A percentile compares a stretch with the other conserved stretches of the same genome.
These are phyloP conservation scores for Druon quercuslanigerum DNA, from an alignment of 1,140 invertebrate species.

Conservation along the genomic window DNA sequence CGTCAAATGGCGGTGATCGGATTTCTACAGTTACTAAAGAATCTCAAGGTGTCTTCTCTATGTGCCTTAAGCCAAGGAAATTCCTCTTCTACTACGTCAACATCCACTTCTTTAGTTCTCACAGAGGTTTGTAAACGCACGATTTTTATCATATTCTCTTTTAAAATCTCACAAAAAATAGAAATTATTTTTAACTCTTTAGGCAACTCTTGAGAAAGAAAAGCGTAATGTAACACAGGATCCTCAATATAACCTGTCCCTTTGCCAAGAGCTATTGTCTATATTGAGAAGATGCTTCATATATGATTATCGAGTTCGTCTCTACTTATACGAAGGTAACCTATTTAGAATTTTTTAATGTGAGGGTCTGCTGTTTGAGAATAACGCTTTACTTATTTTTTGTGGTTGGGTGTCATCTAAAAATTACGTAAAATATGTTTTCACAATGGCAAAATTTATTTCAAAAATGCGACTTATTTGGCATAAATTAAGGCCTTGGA, in stretches of 20 bases:
- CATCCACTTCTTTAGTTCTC: slow-evolving; percentile 63
- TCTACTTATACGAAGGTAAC: slow-evolving; percentile 77
- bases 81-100: slow-evolving; percentile 47
- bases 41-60: slow-evolving; percentile 73
- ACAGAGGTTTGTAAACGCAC: slow-evolving; percentile 68
- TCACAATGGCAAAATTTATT: no score
- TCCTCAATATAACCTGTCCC: slow-evolving; percentile 73
- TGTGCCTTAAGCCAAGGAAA: slow-evolving; percentile 71
- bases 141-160: slow-evolving; percentile 22
- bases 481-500: no score
- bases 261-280: slow-evolving; percentile 78
- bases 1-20: slow-evolving; percentile 77
- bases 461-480: no score
- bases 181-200: background rate
- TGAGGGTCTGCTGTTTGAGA: no score
- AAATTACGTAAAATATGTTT: no score
- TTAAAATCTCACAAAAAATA: background rate
- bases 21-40: slow-evolving; percentile 76
- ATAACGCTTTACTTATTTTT: no score
- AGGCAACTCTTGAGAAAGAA: slow-evolving; percentile 65
- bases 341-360: no score
- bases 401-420: no score
- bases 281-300: slow-evolving; percentile 79
- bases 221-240: slow-evolving; percentile 47
- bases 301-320: slow-evolving; percentile 77